Percentiles rank a stretch among this genome's conserved stretches.
Evolutionary conservation across 2,888 invertebrate genomes (phyloP).

Genomic region (Camponotus fellah): DNA sequence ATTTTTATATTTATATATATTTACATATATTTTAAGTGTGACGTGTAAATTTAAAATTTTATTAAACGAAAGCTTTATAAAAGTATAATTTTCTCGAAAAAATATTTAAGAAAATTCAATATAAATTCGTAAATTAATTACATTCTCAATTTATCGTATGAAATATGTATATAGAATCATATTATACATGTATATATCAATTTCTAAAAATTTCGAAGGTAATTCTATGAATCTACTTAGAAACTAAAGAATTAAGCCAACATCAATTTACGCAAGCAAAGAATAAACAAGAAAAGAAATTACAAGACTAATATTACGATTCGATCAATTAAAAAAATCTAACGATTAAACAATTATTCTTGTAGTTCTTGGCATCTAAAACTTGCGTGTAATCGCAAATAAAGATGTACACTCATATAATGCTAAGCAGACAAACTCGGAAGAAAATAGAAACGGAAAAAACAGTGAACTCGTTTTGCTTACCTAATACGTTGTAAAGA

Average conservation of each 20-base stretch:
- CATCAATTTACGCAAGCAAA: background rate
- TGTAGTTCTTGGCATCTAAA: background rate
- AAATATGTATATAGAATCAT: background rate
- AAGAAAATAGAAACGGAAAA: conserved; percentile 23
- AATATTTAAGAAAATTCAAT: background rate
- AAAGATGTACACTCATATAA: conserved; percentile 65
- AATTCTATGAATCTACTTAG: background rate
- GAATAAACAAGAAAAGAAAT: background rate
- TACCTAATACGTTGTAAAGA: conserved; percentile 56
- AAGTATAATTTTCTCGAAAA: background rate
- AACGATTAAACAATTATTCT: background rate
- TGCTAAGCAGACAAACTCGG: background rate
- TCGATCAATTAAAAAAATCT: background rate
- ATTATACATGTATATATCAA: background rate
- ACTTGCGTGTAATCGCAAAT: conserved; percentile 72
- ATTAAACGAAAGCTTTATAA: background rate
- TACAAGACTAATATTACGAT: background rate
- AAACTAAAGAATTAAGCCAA: background rate
- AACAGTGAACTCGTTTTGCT: conserved; percentile 24
- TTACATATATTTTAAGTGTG: background rate
- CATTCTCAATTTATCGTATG: background rate
- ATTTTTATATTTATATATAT: background rate
- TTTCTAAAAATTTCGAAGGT: background rate
- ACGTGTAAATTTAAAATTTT: background rate
- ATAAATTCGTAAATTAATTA: background rate